Evolutionary conservation across 2,113 vertebrate species (phyloP), one percentile per base, ranked within the genome.

Genomic region (Platichthys flesus): DNA sequence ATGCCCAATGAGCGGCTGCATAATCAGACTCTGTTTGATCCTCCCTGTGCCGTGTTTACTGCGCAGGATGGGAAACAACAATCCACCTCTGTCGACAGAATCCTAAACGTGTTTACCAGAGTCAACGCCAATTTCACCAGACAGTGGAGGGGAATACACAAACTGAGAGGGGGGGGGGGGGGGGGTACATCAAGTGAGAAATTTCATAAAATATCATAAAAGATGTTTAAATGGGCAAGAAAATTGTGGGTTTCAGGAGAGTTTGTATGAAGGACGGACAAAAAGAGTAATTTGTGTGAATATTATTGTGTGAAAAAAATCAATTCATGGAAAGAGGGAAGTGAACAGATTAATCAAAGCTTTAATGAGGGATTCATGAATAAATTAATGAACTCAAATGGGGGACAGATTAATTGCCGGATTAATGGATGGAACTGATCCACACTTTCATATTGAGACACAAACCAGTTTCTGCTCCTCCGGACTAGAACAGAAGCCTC

Each of bases 61-160:
- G 24, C 40, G 18, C 73, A 9, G 52, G 74, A 71, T 61, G 55
- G 76, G 40, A 69, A 63, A 82, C 35, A 73, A 62, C 60, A 67
- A 69, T 28, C 40, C n/a, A 12, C 20, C 10, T 24, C 24, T 55
- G 24, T 51, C 51, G 35, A 35, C 62, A 23, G 55, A 81, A 64
- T 65, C 45, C 75, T 57, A 21, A 74, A 70, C 1, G n/a, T 75
- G 85, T 88, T 88, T 76, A 67, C 58, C 13, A 1, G 26, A 28
- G 59, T 79, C 54, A 55, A 66, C 82, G 54, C 45, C 71, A 78
- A 84, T 85, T 77, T 71, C 58, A 63, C 59, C 35, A 60, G 63
- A 78, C 67, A 45, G 51, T 56, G 26, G 49, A 71, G 58, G 0
- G 0, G 47, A 49, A 79, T 67, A 74, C 65, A 78, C 54, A 88